Base-by-base conservation (phyloP, 1,140 invertebrate genomes). In the Caenorhabditis briggsae region DNA sequence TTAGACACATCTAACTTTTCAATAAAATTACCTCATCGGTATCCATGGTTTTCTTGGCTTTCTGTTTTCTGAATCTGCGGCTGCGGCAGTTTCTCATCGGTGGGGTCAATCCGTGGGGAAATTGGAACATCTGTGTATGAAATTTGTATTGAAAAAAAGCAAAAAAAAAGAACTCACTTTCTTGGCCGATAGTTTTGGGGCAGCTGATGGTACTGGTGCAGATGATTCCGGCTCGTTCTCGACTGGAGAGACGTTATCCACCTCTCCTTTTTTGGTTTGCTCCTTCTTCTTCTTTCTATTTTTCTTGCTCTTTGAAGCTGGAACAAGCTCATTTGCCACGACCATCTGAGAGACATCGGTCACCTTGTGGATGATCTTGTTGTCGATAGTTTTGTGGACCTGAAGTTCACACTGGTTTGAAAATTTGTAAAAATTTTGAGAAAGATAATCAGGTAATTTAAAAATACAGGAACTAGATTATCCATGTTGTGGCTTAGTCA, bases 41-140 rank as follows among this genome's bases (percentile, higher is more conserved):
- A 78, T 90, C 90, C 87, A 90, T 88, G 56, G 89, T 91, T 85
- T 90, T 91, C 70, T 91, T 91, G 61, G 90, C 90, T 64, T 91
- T 91, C 5, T 88, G 89, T 82, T 91, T 91, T 23, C 90, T 41
- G 82, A 91, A 91, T 14, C 90, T 78, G n/a, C 87, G 55, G 14
- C 87, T 90, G 18, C 85, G 70, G 16, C 82, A 90, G 82, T 90
- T 89, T 41, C 88, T 90, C 88, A 91, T 82, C 12, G 90, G 90
- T 12, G 90, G 84, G 2, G 89, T 86, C 2, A 91, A 55, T 6
- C 90, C 90, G 56, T 91, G 90, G 0, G 90, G 90, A 85, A 85
- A 91, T 16, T 89, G 90, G 58, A 82, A 89, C 14, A 78, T 83
- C 83, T 88, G 18, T 90, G 43, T 12, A 46, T 43, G 0, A 18